These are phyloP conservation scores for Austrofundulus limnaeus DNA, from an alignment of 2,113 vertebrate species.

Conservation along the genomic window DNA sequence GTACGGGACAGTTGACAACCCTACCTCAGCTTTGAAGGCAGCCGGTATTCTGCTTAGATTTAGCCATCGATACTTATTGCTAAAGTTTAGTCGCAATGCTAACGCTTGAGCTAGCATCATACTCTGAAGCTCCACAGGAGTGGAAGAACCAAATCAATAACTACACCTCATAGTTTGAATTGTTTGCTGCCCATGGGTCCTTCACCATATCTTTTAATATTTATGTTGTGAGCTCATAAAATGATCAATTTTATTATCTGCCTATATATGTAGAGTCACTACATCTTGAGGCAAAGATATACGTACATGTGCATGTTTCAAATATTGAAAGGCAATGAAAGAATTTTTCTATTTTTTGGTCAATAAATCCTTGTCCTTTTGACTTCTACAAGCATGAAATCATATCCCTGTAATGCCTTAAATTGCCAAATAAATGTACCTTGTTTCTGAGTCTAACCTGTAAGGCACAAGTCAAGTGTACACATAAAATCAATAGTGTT, in stretches of 20 bases:
- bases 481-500: slow-evolving; percentile 32
- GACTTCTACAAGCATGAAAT: slow-evolving; percentile 7
- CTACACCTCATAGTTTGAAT: slow-evolving; percentile 29
- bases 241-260: slow-evolving; percentile 3
- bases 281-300: neutral
- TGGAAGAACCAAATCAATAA: too few relatives aligned
- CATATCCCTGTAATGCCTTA: neutral
- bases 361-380: slow-evolving; percentile 4
- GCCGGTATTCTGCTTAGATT: too few relatives aligned
- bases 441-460: slow-evolving; percentile 20
- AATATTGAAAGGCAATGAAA: neutral
- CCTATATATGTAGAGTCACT: slow-evolving; percentile 10
- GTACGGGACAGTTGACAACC: too few relatives aligned
- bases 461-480: slow-evolving; percentile 12
- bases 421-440: neutral
- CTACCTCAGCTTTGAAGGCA: too few relatives aligned
- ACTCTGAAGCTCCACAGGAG: too few relatives aligned
- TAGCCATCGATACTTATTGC: too few relatives aligned
- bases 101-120: too few relatives aligned
- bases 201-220: slow-evolving; percentile 11
- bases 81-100: too few relatives aligned
- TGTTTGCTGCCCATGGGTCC: slow-evolving; percentile 23
- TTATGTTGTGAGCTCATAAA: slow-evolving; percentile 21
- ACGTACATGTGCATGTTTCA: neutral
- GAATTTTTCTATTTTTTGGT: neutral